These are phyloP conservation scores for Coenonympha glycerion DNA, from an alignment of 2,888 invertebrate genomes.

Conservation along the genomic window DNA sequence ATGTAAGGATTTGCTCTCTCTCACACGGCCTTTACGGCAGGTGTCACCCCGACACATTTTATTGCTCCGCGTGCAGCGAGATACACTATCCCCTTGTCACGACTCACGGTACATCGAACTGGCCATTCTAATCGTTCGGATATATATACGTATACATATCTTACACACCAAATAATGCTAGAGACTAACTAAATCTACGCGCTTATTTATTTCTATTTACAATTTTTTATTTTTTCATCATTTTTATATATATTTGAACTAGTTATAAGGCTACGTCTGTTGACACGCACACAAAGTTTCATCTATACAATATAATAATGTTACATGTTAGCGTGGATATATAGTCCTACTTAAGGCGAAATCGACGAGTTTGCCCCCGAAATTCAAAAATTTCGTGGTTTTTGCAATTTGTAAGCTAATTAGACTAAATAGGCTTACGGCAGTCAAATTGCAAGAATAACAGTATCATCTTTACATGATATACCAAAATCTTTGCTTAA, in stretches of 20 bases:
- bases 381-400: too few relatives aligned
- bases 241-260: constrained; percentile 73
- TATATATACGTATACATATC: constrained; percentile 51
- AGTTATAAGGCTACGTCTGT: constrained; percentile 74
- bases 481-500: too few relatives aligned
- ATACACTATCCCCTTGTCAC: constrained; percentile 29
- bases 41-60: too few relatives aligned
- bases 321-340: constrained; percentile 51
- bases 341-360: constrained; percentile 14
- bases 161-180: constrained; percentile 56
- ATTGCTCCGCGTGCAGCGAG: background rate
- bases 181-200: constrained; percentile 61
- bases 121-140: constrained; percentile 46
- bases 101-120: constrained; percentile 37
- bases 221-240: constrained; percentile 47
- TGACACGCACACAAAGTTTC: constrained; percentile 61
- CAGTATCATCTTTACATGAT: too few relatives aligned
- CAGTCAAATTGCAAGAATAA: too few relatives aligned
- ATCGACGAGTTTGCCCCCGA: too few relatives aligned
- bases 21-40: too few relatives aligned
- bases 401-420: too few relatives aligned
- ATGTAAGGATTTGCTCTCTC: too few relatives aligned
- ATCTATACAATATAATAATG: constrained; percentile 53
- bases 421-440: too few relatives aligned
- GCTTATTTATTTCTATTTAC: constrained; percentile 61